Evolutionary conservation across 35 echinoderm and acorn worm species (phyloP), one percentile per base, ranked within the genome.

Genomic region (Patiria miniata): DNA sequence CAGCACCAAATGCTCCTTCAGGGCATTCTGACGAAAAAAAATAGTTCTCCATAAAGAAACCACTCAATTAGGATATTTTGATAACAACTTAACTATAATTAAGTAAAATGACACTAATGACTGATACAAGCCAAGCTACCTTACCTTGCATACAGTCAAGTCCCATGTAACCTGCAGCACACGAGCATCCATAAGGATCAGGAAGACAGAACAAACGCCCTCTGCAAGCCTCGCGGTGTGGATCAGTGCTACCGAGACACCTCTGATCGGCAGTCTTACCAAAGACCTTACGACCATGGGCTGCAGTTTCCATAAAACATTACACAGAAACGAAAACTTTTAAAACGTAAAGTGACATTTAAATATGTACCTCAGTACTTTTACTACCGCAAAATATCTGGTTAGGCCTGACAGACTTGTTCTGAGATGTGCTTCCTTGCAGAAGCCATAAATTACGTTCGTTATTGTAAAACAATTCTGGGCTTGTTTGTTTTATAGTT

Each of bases 141-240:
- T 2, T 59, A 94, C 92, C 82, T 86, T 53, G 58, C 39, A 51
- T 40, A 37, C 92, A 94, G 39, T 90, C 37, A 18, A 82, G 51
- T 36, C 77, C 82, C 81, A 16, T 52, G 40, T 61, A 94, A 9
- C 92, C 87, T 21, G 92, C 73, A 29, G 69, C 87, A 80, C 92
- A 94, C 2, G 92, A 61, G 77, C 92, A 94, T 42, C 92, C 92
- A 51, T 86, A 94, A 22, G 92, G 92, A 38, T 94, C 83, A 39
- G 92, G 92, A 30, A 94, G 77, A 39, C 92, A 94, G 82, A 94
- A 90, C 36, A 79, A 87, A 19, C 29, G 81, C 2, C 83, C 83
- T 10, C 36, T 12, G 56, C 92, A 94, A 9, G 26, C 82, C 30
- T 33, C n/a, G 77, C 47, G 29, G 28, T 88, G 86, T 7, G 77